Conservation (phyloP, 2,113 vertebrate genomes). For the Mormyrus lacerda region DNA sequence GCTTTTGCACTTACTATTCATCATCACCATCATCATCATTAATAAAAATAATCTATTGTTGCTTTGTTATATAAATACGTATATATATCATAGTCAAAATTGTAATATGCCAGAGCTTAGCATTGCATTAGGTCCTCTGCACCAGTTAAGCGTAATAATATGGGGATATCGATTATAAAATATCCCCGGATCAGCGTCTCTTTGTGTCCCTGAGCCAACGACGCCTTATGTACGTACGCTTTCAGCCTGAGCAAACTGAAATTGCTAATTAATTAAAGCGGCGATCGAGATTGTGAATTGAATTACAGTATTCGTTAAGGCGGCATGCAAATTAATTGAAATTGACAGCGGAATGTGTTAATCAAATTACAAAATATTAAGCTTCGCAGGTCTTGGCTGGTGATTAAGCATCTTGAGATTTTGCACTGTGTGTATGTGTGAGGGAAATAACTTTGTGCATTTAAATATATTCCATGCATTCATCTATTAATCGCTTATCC, state of each 20-base stretch:
- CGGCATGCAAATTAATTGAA: slow-evolving; percentile 10
- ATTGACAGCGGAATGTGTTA: slow-evolving; percentile 9
- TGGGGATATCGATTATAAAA: neutral
- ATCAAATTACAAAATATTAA: slow-evolving; percentile 7
- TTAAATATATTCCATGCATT: neutral
- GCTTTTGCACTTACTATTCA: neutral
- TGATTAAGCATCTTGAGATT: neutral
- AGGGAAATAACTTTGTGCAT: neutral
- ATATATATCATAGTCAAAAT: neutral
- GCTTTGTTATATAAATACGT: neutral
- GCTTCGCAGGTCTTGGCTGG: neutral
- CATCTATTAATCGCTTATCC: neutral
- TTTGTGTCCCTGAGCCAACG: neutral
- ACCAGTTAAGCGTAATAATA: neutral
- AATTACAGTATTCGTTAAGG: neutral
- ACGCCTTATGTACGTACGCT: neutral
- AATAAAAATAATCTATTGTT: neutral
- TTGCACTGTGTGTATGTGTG: neutral
- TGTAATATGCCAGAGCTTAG: neutral
- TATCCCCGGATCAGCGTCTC: neutral
- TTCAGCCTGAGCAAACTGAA: neutral
- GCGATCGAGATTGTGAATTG: neutral
- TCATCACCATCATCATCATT: neutral
- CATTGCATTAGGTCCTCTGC: neutral
- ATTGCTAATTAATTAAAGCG: slow-evolving; percentile 3